Conservation (phyloP, 2,797 vertebrate genomes). For the Lacerta viridis region DNA sequence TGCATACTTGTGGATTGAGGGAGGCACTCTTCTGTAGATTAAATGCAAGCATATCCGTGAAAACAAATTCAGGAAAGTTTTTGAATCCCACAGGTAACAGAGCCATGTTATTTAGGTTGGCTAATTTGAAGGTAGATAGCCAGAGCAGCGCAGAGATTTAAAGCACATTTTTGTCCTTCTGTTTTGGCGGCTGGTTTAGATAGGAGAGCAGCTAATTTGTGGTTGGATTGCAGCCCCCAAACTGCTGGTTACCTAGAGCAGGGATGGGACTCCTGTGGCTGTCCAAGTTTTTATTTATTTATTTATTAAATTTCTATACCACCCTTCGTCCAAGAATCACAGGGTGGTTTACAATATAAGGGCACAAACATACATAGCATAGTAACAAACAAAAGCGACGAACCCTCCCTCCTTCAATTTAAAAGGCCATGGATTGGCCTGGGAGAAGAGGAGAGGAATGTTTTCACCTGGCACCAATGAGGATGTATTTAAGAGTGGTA, state of each 20-base stretch:
- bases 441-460: no score
- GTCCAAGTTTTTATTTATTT: no score
- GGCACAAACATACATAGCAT: no score
- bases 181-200: neutral
- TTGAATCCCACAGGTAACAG: neutral
- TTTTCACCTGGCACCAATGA: no score
- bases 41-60: neutral
- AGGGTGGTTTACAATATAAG: no score
- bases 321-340: no score
- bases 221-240: neutral
- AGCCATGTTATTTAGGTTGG: neutral
- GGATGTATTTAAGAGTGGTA: neutral
- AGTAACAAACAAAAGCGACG: no score
- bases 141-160: neutral
- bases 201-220: neutral
- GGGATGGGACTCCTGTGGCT: no score
- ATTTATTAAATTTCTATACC: no score
- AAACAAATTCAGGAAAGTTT: neutral
- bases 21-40: neutral
- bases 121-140: neutral
- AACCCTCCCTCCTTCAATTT: no score
- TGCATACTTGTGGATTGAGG: neutral
- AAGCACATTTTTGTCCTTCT: constrained; percentile 22
- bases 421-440: no score
- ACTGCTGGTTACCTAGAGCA: neutral